These are phyloP conservation scores for Rhinopithecus roxellana DNA, from an alignment of 2,113 vertebrate species.

Conservation along the genomic window DNA sequence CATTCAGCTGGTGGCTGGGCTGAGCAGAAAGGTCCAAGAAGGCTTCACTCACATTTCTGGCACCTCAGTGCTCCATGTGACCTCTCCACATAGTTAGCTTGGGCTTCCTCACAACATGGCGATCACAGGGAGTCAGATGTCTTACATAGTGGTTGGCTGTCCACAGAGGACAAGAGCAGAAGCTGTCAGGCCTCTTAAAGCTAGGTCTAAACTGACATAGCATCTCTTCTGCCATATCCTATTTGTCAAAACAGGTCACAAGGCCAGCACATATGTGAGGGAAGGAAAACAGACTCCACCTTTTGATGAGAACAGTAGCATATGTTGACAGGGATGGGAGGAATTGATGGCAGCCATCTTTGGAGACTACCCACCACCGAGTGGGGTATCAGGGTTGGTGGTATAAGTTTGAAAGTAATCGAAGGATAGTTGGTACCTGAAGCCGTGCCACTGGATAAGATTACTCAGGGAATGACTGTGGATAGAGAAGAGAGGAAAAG, in stretches of 20 bases:
- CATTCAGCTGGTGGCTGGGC: background rate
- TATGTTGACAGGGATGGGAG: background rate
- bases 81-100: background rate
- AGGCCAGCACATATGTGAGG: too few species aligned
- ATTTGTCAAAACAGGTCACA: background rate
- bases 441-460: background rate
- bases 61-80: background rate
- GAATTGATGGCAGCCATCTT: background rate
- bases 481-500: background rate
- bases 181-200: background rate
- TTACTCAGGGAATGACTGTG: background rate
- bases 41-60: background rate
- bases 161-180: background rate
- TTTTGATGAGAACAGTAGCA: background rate
- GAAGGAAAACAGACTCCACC: background rate
- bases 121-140: background rate
- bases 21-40: background rate
- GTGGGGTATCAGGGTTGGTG: background rate
- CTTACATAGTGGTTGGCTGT: background rate
- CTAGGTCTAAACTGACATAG: background rate
- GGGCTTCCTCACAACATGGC: background rate
- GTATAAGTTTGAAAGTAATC: background rate
- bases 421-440: background rate
- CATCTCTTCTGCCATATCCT: background rate
- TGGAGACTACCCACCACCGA: background rate